phyloP scores from a whole-genome alignment of 2,797 vertebrate genomes.

The Urocyon cinereoargenteus region DNA sequence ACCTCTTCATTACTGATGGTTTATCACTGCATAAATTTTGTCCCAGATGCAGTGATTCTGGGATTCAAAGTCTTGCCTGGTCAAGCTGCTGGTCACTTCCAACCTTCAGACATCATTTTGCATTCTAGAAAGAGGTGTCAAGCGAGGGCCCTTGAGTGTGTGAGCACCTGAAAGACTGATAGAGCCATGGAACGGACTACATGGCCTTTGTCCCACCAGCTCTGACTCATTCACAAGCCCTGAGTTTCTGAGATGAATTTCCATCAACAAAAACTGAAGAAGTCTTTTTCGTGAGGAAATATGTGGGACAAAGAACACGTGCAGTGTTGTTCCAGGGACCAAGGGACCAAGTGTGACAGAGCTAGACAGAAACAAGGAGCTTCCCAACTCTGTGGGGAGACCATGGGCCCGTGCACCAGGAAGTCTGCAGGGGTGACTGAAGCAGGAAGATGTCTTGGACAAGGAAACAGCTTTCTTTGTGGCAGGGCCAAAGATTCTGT shows the following conservation, averaged over 20 bases:
- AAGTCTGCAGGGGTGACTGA: background rate
- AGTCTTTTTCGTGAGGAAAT: background rate
- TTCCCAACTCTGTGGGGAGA: background rate
- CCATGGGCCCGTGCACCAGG: no score
- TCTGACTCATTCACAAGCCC: background rate
- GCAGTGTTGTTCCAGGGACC: background rate
- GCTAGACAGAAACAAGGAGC: background rate
- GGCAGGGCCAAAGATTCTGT: background rate
- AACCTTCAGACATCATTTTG: background rate
- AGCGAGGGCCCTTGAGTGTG: background rate
- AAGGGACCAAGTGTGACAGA: background rate
- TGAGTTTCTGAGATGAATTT: background rate
- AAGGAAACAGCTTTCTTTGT: background rate
- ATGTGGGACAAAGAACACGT: no score
- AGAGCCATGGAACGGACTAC: accelerated
- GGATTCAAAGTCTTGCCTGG: background rate
- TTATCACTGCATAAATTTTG: background rate
- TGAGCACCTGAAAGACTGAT: background rate
- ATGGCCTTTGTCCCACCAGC: background rate
- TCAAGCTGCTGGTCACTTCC: background rate
- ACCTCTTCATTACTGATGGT: background rate
- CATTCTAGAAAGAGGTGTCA: background rate
- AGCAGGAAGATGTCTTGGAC: background rate
- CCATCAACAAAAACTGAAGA: background rate
- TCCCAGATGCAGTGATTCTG: background rate